These are phyloP conservation scores for Gallinago solitaria DNA, from an alignment of 2,797 vertebrate species.

Conservation along the genomic window DNA sequence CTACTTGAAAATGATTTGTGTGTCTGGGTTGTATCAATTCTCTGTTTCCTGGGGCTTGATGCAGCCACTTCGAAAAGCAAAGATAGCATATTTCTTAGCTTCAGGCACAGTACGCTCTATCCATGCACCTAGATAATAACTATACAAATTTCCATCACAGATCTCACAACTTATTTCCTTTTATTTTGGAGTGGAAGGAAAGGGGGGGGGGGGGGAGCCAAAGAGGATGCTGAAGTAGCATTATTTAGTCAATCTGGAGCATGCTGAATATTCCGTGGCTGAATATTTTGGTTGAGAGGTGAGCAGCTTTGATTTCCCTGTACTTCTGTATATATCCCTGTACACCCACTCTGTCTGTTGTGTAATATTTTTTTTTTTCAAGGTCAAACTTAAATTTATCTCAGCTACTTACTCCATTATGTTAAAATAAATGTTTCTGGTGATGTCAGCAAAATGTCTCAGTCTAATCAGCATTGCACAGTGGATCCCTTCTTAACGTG, in stretches of 20 bases:
- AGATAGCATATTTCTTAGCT: background rate
- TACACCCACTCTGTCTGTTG: background rate
- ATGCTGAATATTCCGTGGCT: accelerated
- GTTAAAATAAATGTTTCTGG: constrained; percentile 9
- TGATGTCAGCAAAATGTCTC: background rate
- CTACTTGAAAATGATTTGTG: constrained; percentile 25
- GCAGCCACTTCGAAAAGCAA: background rate
- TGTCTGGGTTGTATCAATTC: background rate
- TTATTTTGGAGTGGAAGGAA: background rate
- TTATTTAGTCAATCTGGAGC: background rate
- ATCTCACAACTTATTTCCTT: accelerated
- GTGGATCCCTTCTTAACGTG: background rate
- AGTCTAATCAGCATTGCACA: background rate
- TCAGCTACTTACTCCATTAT: background rate
- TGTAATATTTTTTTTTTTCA: background rate
- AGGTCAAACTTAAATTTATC: background rate
- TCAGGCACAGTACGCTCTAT: background rate
- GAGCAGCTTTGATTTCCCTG: background rate
- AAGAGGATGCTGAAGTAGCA: background rate
- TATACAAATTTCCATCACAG: background rate
- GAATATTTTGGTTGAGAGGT: background rate
- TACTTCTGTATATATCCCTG: background rate
- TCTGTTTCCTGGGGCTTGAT: background rate
- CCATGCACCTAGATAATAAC: background rate
- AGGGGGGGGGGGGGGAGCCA: too few species aligned